These are phyloP conservation scores for Drosophila watanabei DNA, from an alignment of 1,140 invertebrate species.

Conservation along the genomic window DNA sequence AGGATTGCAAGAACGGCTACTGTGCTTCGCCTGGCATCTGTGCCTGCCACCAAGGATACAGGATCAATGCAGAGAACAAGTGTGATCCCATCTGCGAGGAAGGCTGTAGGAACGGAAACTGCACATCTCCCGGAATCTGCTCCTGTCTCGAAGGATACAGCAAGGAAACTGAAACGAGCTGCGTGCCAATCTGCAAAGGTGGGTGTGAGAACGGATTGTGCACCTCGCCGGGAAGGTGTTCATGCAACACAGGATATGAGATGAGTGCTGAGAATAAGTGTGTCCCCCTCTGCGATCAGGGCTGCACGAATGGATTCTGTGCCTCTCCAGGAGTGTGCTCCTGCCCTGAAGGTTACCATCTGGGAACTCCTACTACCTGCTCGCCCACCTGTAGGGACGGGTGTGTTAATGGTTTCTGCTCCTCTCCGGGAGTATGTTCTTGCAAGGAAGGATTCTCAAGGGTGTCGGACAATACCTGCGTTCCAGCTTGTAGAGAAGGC, in stretches of 20 bases:
- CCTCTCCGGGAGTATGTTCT: constrained; percentile 3
- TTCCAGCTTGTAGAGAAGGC: constrained; percentile 4
- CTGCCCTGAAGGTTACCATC: background rate
- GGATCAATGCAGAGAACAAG: background rate
- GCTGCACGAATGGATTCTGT: constrained; percentile 15
- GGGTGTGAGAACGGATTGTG: too few relatives aligned
- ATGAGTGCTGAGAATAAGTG: constrained; percentile 8
- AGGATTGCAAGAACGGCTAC: constrained; percentile 20
- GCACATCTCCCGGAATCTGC: constrained; percentile 5
- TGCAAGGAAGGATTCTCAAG: background rate
- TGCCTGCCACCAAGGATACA: constrained; percentile 14
- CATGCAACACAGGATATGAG: constrained; percentile 9
- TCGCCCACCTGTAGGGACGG: constrained; percentile 1
- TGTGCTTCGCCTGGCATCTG: constrained; percentile 30
- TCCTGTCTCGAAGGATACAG: background rate
- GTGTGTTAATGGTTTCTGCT: constrained; percentile 23
- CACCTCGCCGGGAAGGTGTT: too few relatives aligned
- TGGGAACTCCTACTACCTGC: background rate
- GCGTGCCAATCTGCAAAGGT: constrained; percentile 8
- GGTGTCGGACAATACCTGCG: background rate
- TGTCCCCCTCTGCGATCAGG: constrained; percentile 1
- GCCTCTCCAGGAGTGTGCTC: background rate
- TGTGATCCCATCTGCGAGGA: constrained; percentile 22
- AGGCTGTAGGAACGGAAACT: constrained; percentile 23
- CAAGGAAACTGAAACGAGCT: background rate